Base-by-base conservation (phyloP, 2,113 vertebrate species). In the Ciconia boyciana region DNA sequence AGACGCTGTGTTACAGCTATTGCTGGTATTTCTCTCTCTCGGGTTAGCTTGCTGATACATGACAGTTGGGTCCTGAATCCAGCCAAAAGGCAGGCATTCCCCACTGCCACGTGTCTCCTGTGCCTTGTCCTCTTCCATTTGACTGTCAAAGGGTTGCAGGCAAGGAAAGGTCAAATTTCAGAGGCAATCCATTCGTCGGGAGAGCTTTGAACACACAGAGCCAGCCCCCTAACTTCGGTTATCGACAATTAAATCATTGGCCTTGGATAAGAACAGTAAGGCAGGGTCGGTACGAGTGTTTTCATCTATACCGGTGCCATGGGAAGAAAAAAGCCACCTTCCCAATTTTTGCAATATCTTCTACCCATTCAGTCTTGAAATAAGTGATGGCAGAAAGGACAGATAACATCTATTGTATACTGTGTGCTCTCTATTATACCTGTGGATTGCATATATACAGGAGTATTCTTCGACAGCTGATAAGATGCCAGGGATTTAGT, bases 221-320 rank as follows among this genome's bases (percentile, higher is more conserved):
- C 14, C 66, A 80, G 10, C 13, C 19, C n/a, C 39, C n/a, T 75
- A 9, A 22, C 51, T 54, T 24, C 1, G 4, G 48, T 51, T 65
- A 51, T 26, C 21, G 36, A 41, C 7, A 3, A 48, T 32, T 51
- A 83, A 86, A 79, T 57, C 26, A 44, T 83, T 78, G 54, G 16
- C 24, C 44, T 34, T 12, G 19, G 16, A 14, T 57, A 46, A 75
- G 41, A 74, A 58, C 16, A 52, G 28, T n/a, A 49, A 75, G 51
- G 21, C 16, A 18, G 6, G 36, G 24, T 13, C 3, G 3, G 13
- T 28, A 54, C 21, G 20, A 4, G 9, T 31, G 13, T 10, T 34
- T 80, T 70, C 19, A 39, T 11, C 43, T 43, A 4, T 2, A 14
- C 31, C 0, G 0, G 13, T 36, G 32, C 26, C 34, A 49, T 2